phyloP scores from a whole-genome alignment of 2,888 invertebrate species.

The Stictocephala bisonia region DNA sequence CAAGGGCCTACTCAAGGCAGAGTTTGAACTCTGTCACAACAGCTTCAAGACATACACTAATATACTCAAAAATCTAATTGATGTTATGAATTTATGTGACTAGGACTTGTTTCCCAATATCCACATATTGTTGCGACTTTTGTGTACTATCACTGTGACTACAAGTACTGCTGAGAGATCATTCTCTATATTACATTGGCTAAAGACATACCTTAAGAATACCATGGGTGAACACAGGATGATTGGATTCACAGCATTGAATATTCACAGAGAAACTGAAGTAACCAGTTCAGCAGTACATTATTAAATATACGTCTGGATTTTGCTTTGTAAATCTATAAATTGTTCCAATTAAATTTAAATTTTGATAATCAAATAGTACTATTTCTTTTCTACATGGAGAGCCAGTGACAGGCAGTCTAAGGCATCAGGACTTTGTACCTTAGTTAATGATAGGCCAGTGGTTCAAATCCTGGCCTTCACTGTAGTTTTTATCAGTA shows the following conservation, averaged over 20 bases:
- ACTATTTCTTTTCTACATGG: no score
- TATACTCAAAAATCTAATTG: constrained; percentile 10
- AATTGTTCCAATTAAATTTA: no score
- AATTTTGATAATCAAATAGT: no score
- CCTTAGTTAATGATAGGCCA: no score
- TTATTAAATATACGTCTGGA: no score
- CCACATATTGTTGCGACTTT: constrained; percentile 33
- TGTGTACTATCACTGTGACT: constrained; percentile 49
- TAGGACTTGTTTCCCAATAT: constrained; percentile 47
- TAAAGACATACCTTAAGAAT: constrained; percentile 50
- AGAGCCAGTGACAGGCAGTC: no score
- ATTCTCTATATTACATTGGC: constrained; percentile 49
- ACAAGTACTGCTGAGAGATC: constrained; percentile 50
- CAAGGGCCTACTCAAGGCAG: background rate
- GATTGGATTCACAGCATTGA: no score
- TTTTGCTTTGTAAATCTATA: no score
- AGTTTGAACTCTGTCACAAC: constrained; percentile 39
- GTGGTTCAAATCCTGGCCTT: no score
- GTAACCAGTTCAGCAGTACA: no score
- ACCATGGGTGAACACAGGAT: constrained; percentile 46
- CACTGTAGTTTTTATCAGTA: no score
- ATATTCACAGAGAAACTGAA: constrained; percentile 18
- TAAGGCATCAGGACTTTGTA: no score
- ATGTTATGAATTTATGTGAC: constrained; percentile 25
- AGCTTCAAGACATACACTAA: background rate